Evolutionary conservation across 1,140 invertebrate species (phyloP).

Genomic region (Drosophila saltans): DNA sequence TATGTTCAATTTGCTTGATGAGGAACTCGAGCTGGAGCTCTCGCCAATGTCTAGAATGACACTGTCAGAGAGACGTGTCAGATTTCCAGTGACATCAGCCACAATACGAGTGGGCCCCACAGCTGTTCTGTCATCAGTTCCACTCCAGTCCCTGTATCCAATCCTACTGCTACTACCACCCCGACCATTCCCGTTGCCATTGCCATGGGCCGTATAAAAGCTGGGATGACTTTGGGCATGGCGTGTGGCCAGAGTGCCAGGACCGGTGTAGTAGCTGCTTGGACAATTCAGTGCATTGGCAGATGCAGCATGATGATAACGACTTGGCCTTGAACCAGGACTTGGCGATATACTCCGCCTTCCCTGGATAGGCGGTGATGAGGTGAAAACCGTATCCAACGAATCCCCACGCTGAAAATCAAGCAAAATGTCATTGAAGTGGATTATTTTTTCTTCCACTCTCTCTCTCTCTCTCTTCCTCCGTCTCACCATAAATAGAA

Average conservation of each 20-base stretch:
- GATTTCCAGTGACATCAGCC: constrained; percentile 69
- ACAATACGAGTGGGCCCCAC: constrained; percentile 46
- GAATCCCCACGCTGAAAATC: constrained; percentile 85
- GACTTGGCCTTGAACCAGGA: constrained; percentile 45
- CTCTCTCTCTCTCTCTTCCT: too few relatives aligned
- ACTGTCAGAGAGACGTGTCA: constrained; percentile 66
- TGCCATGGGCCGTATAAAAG: constrained; percentile 45
- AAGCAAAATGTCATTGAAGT: too few relatives aligned
- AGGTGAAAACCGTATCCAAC: constrained; percentile 85
- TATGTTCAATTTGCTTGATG: constrained; percentile 66
- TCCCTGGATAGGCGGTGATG: constrained; percentile 83
- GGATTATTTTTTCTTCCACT: too few relatives aligned
- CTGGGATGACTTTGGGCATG: constrained; percentile 72
- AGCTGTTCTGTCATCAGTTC: constrained; percentile 16
- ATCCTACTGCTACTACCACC: constrained; percentile 38
- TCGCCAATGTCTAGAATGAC: constrained; percentile 81
- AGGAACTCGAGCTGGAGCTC: constrained; percentile 76
- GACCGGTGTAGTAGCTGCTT: constrained; percentile 66
- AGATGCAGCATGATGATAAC: constrained; percentile 62
- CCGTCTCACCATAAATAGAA: constrained; percentile 84
- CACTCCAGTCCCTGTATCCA: constrained; percentile 55
- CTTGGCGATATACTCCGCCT: constrained; percentile 63
- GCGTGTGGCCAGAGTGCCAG: constrained; percentile 47
- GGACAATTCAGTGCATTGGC: constrained; percentile 68
- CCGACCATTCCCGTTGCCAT: constrained; percentile 45